Conservation (phyloP, 2,888 invertebrate genomes). For the Gibbula magus region DNA sequence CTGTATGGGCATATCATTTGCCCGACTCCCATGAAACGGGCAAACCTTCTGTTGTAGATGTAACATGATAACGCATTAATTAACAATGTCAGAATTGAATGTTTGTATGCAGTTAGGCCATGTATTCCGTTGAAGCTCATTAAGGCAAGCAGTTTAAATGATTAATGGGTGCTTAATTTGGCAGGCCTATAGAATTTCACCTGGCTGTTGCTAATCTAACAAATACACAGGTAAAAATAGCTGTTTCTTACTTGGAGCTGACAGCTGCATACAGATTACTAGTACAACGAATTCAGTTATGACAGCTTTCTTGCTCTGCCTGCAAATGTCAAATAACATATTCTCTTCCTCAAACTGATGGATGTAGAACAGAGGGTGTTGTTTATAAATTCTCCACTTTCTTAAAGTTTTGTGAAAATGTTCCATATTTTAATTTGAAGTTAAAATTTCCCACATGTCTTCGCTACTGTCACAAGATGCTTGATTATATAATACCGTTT, state of each 20-base stretch:
- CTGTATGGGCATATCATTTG: too few relatives aligned
- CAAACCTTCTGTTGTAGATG: neutral
- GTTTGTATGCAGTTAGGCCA: neutral
- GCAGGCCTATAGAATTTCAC: neutral
- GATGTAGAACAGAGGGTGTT: too few relatives aligned
- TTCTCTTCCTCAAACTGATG: too few relatives aligned
- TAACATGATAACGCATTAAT: neutral
- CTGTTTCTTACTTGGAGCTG: neutral
- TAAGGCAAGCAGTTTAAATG: conserved; percentile 1
- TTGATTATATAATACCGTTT: too few relatives aligned
- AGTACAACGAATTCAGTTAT: neutral
- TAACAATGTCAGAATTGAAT: neutral
- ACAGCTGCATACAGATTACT: neutral
- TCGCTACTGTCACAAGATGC: too few relatives aligned
- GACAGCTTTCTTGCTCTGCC: neutral
- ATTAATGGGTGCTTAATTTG: conserved; percentile 1
- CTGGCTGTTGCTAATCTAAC: neutral
- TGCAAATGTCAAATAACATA: conserved; percentile 9
- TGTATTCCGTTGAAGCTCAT: neutral
- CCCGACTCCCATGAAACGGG: too few relatives aligned
- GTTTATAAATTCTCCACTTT: too few relatives aligned
- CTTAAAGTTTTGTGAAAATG: too few relatives aligned
- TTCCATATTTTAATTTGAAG: too few relatives aligned
- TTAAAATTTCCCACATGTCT: too few relatives aligned
- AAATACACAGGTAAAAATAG: neutral